Evolutionary conservation across 2,888 invertebrate species (phyloP).

Genomic region (Pardosa pseudoannulata): DNA sequence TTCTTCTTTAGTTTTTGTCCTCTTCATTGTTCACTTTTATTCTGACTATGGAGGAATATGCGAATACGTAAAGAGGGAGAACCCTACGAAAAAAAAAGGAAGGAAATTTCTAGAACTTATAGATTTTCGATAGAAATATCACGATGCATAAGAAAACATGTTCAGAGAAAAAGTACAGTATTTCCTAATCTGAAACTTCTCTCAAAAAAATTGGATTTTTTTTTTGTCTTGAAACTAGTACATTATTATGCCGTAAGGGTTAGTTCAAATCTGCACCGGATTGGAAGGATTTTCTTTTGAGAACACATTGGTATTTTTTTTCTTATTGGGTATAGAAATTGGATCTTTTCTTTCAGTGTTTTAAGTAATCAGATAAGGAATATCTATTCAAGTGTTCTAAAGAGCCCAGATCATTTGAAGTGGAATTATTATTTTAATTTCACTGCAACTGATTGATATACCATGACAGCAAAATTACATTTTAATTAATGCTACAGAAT

Average conservation of each 20-base stretch:
- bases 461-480: no score
- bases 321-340: slow-evolving; percentile 21
- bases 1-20: slow-evolving; percentile 33
- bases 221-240: slow-evolving; percentile 37
- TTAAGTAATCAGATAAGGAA: slow-evolving; percentile 22
- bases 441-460: no score
- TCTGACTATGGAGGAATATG: slow-evolving; percentile 53
- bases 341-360: slow-evolving; percentile 27
- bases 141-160: slow-evolving; percentile 68
- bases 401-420: background rate
- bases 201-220: slow-evolving; percentile 57
- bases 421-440: no score
- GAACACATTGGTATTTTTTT: background rate
- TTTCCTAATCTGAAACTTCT: slow-evolving; percentile 68
- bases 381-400: background rate
- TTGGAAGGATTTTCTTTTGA: slow-evolving; percentile 39
- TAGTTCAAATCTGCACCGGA: slow-evolving; percentile 46
- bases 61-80: slow-evolving; percentile 48
- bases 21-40: slow-evolving; percentile 65
- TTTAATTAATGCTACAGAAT: no score
- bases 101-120: slow-evolving; percentile 59
- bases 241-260: slow-evolving; percentile 59
- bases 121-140: slow-evolving; percentile 71
- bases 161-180: slow-evolving; percentile 61
- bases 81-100: slow-evolving; percentile 23